Base-by-base conservation (phyloP, 2,113 vertebrate species). In the Campylorhamphus procurvoides region DNA sequence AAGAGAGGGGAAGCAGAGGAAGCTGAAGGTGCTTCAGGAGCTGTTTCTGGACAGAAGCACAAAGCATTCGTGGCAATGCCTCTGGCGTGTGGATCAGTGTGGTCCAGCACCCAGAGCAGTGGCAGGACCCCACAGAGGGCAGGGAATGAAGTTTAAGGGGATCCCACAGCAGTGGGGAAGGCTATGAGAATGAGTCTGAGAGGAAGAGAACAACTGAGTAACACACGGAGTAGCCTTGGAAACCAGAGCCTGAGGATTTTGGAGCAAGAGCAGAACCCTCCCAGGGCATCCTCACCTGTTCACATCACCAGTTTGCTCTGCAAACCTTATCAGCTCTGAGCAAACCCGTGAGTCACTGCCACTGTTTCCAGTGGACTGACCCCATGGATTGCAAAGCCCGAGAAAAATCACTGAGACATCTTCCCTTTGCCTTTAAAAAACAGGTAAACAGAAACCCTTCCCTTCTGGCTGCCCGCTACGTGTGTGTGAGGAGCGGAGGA, bases 51-150 rank as follows among this genome's bases (percentile, higher is more conserved):
- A 23, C 35, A 53, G 39, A 68, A 72, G 29, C 58, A 59, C 2
- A 1, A 50, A 68, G 77, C 18, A 7, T 47, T 24, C n/a, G 55
- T 1, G 14, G 42, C 42, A 44, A 62, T 50, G 52, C 44, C 58
- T 42, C 35, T 1, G 3, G 15, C 31, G 37, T 5, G 2, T 7
- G n/a, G 18, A 3, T 40, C 53, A 14, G 20, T 0, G 2, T 12
- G n/a, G 28, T 33, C 31, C 31, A 66, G 39, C 47, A 25, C 14
- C 35, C 58, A 60, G 12, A 49, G 79, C 80, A 68, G 58, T 1
- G 1, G 10, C 63, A 68, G 25, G 12, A 49, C 10, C 28, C 24
- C 29, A 2, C 0, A 0, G 23, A 29, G 10, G 25, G 39, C 39
- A 80, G 23, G 25, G 27, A 74, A 31, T 18, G 29, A 29, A 29